Evolutionary conservation across 2,113 vertebrate species (phyloP).

Genomic region (Coptodon rendalli): DNA sequence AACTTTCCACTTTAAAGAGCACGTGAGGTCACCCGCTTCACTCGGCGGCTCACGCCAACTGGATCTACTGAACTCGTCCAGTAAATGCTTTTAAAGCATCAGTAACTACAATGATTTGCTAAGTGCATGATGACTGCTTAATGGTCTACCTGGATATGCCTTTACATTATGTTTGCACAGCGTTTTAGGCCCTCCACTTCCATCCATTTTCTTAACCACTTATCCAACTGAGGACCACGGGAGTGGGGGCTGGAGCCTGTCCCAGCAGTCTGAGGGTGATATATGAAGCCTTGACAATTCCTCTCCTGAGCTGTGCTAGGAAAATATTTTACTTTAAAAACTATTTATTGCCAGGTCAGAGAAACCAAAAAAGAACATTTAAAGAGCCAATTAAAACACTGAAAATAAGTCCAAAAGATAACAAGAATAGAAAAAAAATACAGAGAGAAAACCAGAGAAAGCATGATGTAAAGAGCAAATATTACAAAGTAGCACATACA

Average conservation of each 20-base stretch:
- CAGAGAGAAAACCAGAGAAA: not conserved
- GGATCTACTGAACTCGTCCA: not conserved
- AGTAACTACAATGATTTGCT: constrained; percentile 16
- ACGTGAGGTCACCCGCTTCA: not conserved
- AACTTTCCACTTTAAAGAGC: not conserved
- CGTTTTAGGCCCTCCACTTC: not conserved
- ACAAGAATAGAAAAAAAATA: not conserved
- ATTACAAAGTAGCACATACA: not conserved
- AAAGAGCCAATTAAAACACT: not conserved
- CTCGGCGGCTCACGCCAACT: not conserved
- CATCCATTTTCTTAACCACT: not conserved
- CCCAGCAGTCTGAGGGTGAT: not conserved
- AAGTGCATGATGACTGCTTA: constrained; percentile 21
- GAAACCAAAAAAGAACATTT: not conserved
- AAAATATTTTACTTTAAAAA: not conserved
- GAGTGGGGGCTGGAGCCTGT: not conserved
- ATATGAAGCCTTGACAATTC: not conserved
- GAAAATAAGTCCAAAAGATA: not conserved
- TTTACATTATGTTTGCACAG: constrained; percentile 1
- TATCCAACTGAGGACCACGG: not conserved
- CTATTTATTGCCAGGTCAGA: not conserved
- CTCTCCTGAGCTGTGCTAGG: not conserved
- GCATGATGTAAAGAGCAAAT: not conserved
- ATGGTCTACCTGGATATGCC: not conserved
- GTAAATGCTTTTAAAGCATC: constrained; percentile 38